These are phyloP conservation scores for Cheumatopsyche charites DNA, from an alignment of 1,140 invertebrate genomes.

Conservation along the genomic window DNA sequence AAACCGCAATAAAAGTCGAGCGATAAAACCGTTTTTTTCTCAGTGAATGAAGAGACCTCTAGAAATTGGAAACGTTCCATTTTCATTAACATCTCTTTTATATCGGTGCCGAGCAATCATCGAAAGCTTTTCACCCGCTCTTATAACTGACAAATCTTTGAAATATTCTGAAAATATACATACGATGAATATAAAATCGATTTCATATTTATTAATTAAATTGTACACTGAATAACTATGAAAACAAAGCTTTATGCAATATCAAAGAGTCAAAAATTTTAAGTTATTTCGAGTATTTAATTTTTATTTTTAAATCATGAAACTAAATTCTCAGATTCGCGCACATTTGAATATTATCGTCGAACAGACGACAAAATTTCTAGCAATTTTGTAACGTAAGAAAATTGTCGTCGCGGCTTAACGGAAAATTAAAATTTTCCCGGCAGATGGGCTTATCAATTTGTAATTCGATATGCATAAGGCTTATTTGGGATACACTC, in stretches of 20 bases:
- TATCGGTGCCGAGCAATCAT: slow-evolving; percentile 30
- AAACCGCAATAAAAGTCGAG: slow-evolving; percentile 43
- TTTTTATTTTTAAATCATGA: too few relatives aligned
- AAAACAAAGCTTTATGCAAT: too few relatives aligned
- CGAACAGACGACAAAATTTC: too few relatives aligned
- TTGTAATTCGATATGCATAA: slow-evolving; percentile 29
- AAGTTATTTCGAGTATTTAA: too few relatives aligned
- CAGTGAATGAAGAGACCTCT: slow-evolving; percentile 1
- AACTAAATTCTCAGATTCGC: too few relatives aligned
- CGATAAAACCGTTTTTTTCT: slow-evolving; percentile 38
- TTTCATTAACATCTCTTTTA: slow-evolving; percentile 39
- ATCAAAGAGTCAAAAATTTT: too few relatives aligned
- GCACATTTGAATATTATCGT: too few relatives aligned
- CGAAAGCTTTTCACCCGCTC: slow-evolving; percentile 21
- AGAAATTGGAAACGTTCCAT: slow-evolving; percentile 43
- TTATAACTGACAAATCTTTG: slow-evolving; percentile 19
- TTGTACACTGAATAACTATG: too few relatives aligned
- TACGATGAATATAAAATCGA: too few relatives aligned
- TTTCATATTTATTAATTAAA: too few relatives aligned
- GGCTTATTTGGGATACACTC: slow-evolving; percentile 25
- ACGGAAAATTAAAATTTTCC: slow-evolving; percentile 23
- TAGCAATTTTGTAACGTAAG: neutral
- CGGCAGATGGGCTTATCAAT: slow-evolving; percentile 27
- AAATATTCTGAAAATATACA: neutral
- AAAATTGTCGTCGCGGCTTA: neutral